phyloP scores from a whole-genome alignment of 2,888 invertebrate species.

The Agrochola lychnidis region DNA sequence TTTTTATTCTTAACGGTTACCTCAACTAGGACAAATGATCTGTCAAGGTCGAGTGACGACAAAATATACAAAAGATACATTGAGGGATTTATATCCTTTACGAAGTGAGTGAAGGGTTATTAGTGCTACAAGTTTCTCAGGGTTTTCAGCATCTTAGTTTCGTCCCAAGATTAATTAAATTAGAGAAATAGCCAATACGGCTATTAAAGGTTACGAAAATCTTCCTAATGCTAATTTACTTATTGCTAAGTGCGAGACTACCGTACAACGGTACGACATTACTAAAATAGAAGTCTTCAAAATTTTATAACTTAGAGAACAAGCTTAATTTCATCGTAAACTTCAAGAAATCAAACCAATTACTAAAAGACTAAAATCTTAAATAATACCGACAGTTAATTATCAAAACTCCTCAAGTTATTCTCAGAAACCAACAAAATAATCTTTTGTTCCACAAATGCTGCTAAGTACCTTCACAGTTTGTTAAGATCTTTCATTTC shows the following conservation, averaged over 20 bases:
- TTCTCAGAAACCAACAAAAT: constrained; percentile 18
- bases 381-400: constrained; percentile 5
- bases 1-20: not conserved
- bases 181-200: not conserved
- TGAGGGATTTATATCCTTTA: not conserved
- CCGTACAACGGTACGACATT: not conserved
- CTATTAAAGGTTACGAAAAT: no score
- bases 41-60: not conserved
- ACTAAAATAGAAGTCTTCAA: not conserved
- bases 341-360: constrained; percentile 17
- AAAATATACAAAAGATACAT: not conserved
- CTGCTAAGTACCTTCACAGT: constrained; percentile 21
- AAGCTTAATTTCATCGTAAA: not conserved
- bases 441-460: constrained; percentile 41
- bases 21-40: no score
- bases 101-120: not conserved
- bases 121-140: not conserved
- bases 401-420: constrained; percentile 27
- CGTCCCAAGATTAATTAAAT: not conserved
- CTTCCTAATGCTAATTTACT: not conserved
- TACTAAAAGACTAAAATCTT: not conserved
- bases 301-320: not conserved
- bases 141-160: not conserved
- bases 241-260: not conserved
- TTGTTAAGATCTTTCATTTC: constrained; percentile 39